Conservation (phyloP, 2,888 invertebrate genomes). For the Sinelater perroti region DNA sequence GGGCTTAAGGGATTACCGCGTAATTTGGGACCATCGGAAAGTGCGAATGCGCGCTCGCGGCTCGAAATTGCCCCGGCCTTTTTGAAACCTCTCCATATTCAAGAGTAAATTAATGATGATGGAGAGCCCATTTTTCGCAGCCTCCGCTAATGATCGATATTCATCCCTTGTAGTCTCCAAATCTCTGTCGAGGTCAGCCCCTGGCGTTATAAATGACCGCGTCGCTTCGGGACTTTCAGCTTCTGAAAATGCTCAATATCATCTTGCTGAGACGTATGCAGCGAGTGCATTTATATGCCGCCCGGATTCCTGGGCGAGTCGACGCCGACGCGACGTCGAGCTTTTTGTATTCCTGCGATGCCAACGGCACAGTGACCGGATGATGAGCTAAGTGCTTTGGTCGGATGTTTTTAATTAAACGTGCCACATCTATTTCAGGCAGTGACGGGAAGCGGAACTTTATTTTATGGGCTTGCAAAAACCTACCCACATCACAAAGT, state of each 20-base stretch:
- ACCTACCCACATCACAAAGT: too few relatives aligned
- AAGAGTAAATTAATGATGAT: slow-evolving; percentile 15
- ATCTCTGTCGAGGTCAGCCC: slow-evolving; percentile 8
- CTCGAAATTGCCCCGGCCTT: slow-evolving; percentile 2
- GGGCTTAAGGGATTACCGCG: neutral
- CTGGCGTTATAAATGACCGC: slow-evolving; percentile 4
- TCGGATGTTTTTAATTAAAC: slow-evolving; percentile 10
- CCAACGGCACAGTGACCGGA: slow-evolving; percentile 21
- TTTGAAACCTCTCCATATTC: slow-evolving; percentile 7
- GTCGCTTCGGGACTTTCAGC: slow-evolving; percentile 4
- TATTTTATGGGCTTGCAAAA: too few relatives aligned
- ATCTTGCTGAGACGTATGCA: too few relatives aligned
- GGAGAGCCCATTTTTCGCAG: neutral
- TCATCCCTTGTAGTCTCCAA: slow-evolving; percentile 13
- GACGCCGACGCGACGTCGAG: slow-evolving; percentile 32
- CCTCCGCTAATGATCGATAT: slow-evolving; percentile 16
- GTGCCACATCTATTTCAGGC: neutral
- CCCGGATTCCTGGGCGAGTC: slow-evolving; percentile 23
- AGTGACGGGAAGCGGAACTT: too few relatives aligned
- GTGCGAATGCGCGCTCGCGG: neutral
- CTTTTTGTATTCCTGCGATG: slow-evolving; percentile 27
- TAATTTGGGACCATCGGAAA: neutral
- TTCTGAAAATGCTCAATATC: too few relatives aligned
- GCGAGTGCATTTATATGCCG: slow-evolving; percentile 22
- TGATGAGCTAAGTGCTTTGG: slow-evolving; percentile 16